Evolutionary conservation across 1,140 invertebrate species (phyloP).

Genomic region (Ectropis grisescens): DNA sequence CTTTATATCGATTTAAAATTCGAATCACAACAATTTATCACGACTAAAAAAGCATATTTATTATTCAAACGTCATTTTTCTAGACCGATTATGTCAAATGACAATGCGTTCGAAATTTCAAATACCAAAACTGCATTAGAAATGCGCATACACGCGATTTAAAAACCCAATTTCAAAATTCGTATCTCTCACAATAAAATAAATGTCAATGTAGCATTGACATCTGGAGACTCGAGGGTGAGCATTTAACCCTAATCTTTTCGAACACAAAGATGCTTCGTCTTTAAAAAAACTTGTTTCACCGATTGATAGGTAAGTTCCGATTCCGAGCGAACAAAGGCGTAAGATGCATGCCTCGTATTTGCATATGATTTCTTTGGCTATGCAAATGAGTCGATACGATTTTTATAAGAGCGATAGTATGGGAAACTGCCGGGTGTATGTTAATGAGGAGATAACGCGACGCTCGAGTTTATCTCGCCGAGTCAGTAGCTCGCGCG

Average conservation of each 20-base stretch:
- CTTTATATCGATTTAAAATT: too few species aligned
- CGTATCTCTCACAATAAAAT: slow-evolving; percentile 24
- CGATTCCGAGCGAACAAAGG: slow-evolving; percentile 35
- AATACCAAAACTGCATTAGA: slow-evolving; percentile 21
- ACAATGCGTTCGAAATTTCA: slow-evolving; percentile 11
- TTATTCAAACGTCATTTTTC: slow-evolving; percentile 9
- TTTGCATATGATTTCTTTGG: slow-evolving; percentile 58
- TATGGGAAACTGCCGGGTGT: slow-evolving; percentile 47
- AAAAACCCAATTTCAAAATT: slow-evolving; percentile 55
- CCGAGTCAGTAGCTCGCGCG: slow-evolving; percentile 54
- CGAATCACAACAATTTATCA: too few species aligned
- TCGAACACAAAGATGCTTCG: slow-evolving; percentile 34
- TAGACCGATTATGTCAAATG: slow-evolving; percentile 14
- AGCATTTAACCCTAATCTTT: slow-evolving; percentile 25
- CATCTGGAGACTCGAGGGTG: slow-evolving; percentile 43
- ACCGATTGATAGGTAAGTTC: slow-evolving; percentile 53
- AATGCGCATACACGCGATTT: slow-evolving; percentile 28
- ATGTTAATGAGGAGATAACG: slow-evolving; percentile 62
- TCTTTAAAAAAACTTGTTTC: slow-evolving; percentile 60
- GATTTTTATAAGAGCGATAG: slow-evolving; percentile 32
- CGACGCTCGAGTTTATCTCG: slow-evolving; percentile 42
- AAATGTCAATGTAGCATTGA: slow-evolving; percentile 46
- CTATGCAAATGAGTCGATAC: slow-evolving; percentile 45
- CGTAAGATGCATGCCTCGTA: slow-evolving; percentile 27
- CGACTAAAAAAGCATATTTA: slow-evolving; percentile 9